Conservation (phyloP, 2,797 vertebrate species). For the Psittacula derbiana region DNA sequence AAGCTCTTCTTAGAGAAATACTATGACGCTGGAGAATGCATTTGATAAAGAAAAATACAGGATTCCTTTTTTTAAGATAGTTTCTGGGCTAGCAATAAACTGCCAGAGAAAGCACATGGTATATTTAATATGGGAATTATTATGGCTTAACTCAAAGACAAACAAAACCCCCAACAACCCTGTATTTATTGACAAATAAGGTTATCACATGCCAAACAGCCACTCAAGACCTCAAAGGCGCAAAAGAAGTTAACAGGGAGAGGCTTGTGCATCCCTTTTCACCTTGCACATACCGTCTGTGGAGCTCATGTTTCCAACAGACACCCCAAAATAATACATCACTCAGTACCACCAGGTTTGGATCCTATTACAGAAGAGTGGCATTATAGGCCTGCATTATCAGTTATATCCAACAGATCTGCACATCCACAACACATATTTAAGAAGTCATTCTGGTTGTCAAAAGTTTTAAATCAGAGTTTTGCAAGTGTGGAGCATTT, state of each 20-base stretch:
- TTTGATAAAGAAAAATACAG: neutral
- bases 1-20: neutral
- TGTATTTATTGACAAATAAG: neutral
- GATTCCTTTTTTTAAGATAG: neutral
- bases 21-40: neutral
- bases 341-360: neutral
- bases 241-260: neutral
- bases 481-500: neutral
- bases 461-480: neutral
- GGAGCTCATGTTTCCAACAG: neutral
- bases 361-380: neutral
- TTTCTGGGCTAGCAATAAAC: neutral
- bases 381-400: neutral
- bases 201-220: neutral
- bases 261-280: neutral
- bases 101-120: neutral
- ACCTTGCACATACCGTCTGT: neutral
- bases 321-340: neutral
- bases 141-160: neutral
- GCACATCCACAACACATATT: neutral
- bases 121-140: neutral
- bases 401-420: neutral
- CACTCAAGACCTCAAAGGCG: neutral
- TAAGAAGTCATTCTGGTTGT: neutral
- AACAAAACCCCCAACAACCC: neutral